Evolutionary conservation across 2,888 invertebrate genomes (phyloP).

Genomic region (Deilephila elpenor): DNA sequence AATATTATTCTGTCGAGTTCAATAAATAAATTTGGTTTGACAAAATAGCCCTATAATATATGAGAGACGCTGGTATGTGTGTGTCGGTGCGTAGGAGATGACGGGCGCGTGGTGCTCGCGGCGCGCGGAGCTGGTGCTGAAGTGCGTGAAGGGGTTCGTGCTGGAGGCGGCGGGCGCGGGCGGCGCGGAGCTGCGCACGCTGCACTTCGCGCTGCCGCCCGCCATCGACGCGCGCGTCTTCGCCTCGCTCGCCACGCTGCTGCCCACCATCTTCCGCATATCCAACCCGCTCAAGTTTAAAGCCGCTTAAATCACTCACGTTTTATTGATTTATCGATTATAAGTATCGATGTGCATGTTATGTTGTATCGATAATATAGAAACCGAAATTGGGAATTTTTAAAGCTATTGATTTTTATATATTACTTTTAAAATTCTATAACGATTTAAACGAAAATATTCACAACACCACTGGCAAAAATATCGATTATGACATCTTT

Average conservation of each 20-base stretch:
- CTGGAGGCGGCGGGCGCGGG: conserved; percentile 98
- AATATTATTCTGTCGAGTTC: no score
- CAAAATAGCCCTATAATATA: no score
- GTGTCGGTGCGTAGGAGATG: conserved; percentile 88
- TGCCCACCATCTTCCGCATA: conserved; percentile 96
- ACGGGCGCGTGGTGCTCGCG: conserved; percentile 98
- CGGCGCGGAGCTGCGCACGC: conserved; percentile 94
- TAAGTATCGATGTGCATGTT: no score
- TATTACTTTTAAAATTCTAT: no score
- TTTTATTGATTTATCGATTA: no score
- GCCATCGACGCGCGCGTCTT: conserved; percentile 89
- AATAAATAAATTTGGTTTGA: no score
- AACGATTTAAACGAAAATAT: no score
- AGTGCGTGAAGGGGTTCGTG: conserved; percentile 99
- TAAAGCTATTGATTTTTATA: no score
- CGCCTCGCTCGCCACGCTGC: conserved; percentile 91
- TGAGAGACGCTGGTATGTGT: neutral
- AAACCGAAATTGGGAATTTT: no score
- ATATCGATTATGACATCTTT: no score
- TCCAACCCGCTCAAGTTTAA: conserved; percentile 96
- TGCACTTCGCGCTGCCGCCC: conserved; percentile 70
- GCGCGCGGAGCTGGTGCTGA: conserved; percentile 98
- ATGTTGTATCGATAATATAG: no score
- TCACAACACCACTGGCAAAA: no score
- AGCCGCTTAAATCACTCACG: conserved; percentile 48